phyloP scores from a whole-genome alignment of 2,113 vertebrate genomes.

The Gopherus flavomarginatus region DNA sequence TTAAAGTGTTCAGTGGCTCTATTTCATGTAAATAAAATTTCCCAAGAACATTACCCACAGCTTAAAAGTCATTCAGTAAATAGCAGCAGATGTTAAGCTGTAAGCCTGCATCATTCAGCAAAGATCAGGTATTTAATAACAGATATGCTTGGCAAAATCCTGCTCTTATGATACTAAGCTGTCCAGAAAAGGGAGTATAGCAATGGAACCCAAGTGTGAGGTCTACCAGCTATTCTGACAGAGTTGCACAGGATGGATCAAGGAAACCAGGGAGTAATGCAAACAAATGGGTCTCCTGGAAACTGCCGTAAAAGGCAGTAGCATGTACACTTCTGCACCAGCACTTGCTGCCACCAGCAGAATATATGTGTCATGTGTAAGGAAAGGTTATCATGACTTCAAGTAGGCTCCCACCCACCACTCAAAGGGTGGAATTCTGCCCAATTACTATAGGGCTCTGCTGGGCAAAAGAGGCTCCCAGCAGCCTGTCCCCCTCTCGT shows the following conservation, averaged over 20 bases:
- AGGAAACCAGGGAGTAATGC: not conserved
- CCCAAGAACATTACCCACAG: conserved; percentile 49
- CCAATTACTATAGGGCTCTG: not conserved
- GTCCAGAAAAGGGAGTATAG: not conserved
- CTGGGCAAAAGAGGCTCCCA: not conserved
- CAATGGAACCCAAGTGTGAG: not conserved
- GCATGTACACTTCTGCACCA: not conserved
- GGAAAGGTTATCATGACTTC: accelerated
- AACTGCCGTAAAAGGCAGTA: not conserved
- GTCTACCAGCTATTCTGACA: not conserved
- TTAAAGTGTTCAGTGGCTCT: not conserved
- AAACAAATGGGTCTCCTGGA: not conserved
- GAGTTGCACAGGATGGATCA: not conserved
- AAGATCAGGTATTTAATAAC: conserved; percentile 57
- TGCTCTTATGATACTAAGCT: conserved; percentile 8
- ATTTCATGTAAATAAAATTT: conserved; percentile 7
- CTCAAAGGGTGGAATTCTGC: not conserved
- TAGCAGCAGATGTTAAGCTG: conserved; percentile 40
- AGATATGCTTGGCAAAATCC: conserved; percentile 21
- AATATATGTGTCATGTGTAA: not conserved
- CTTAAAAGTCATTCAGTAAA: conserved; percentile 45
- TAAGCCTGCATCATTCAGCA: conserved; percentile 20
- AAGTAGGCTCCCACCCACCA: not conserved
- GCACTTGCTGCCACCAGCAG: not conserved
- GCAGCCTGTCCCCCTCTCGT: not conserved